Evolutionary conservation across 2,888 invertebrate genomes (phyloP).

Genomic region (Lampropteryx suffumata): DNA sequence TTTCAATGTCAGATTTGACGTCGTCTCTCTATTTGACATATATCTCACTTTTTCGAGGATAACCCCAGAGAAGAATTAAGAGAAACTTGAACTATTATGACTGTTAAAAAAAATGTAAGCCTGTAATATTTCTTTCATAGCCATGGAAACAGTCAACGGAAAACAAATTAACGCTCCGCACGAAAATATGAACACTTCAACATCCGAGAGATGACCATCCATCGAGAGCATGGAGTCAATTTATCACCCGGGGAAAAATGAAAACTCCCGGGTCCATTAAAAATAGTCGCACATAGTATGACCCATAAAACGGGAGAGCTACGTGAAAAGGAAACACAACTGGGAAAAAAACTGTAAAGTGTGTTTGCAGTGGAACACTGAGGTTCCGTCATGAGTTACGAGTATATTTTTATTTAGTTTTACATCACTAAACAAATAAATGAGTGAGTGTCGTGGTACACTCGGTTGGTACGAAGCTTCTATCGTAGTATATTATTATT

Average conservation of each 20-base stretch:
- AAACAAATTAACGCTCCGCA: conserved; percentile 42
- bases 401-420: too few species aligned
- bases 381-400: conserved; percentile 40
- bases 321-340: conserved; percentile 76
- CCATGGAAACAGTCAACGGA: conserved; percentile 30
- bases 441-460: too few species aligned
- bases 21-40: too few species aligned
- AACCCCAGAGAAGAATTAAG: too few species aligned
- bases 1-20: too few species aligned
- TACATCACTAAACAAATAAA: too few species aligned
- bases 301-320: conserved; percentile 80
- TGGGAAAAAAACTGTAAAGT: conserved; percentile 59
- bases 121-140: too few species aligned
- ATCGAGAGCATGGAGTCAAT: conserved; percentile 76
- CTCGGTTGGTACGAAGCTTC: too few species aligned
- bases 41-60: too few species aligned
- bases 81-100: too few species aligned
- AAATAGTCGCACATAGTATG: conserved; percentile 81
- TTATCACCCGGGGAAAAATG: conserved; percentile 77
- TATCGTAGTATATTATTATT: too few species aligned
- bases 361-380: conserved; percentile 3
- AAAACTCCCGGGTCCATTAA: conserved; percentile 77
- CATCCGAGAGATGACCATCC: conserved; percentile 70
- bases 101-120: too few species aligned
- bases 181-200: conserved; percentile 57